Evolutionary conservation across 2,888 invertebrate species (phyloP).

Genomic region (Rhagophthalmus giganteus): DNA sequence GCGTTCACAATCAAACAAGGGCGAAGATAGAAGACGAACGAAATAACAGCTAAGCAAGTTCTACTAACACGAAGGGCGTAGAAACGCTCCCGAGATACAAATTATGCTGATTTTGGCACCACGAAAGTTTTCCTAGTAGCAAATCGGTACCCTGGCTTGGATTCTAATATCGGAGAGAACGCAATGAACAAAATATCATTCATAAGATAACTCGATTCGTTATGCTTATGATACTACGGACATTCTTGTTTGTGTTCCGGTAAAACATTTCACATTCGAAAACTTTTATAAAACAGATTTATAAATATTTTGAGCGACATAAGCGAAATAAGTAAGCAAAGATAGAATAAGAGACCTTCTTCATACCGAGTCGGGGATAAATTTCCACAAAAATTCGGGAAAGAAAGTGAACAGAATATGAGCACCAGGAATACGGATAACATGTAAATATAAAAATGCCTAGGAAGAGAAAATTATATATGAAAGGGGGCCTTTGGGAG

Average conservation of each 20-base stretch:
- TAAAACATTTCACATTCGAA: constrained; percentile 21
- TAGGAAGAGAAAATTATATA: constrained; percentile 46
- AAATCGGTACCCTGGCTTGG: constrained; percentile 9
- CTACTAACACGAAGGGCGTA: constrained; percentile 12
- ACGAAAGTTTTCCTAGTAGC: constrained; percentile 15
- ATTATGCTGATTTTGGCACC: constrained; percentile 35
- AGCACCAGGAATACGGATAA: constrained; percentile 42
- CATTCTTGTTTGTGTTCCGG: constrained; percentile 17
- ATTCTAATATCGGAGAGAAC: constrained; percentile 4
- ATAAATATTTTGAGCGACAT: constrained; percentile 32
- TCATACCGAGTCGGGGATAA: constrained; percentile 35
- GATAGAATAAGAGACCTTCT: constrained; percentile 30
- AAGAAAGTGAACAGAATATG: constrained; percentile 34
- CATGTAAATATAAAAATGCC: constrained; percentile 48
- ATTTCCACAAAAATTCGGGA: constrained; percentile 41
- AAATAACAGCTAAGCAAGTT: constrained; percentile 18
- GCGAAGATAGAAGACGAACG: constrained; percentile 6
- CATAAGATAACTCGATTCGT: constrained; percentile 30
- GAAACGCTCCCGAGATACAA: constrained; percentile 33
- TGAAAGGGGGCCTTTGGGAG: constrained; percentile 40
- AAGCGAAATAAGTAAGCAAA: constrained; percentile 28
- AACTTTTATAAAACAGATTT: constrained; percentile 33
- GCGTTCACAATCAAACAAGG: background rate
- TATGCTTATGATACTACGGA: constrained; percentile 19
- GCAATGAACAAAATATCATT: constrained; percentile 3